Evolutionary conservation across 1,140 invertebrate genomes (phyloP), one percentile per base, ranked within the genome.

Genomic region (Saccostrea cuccullata): DNA sequence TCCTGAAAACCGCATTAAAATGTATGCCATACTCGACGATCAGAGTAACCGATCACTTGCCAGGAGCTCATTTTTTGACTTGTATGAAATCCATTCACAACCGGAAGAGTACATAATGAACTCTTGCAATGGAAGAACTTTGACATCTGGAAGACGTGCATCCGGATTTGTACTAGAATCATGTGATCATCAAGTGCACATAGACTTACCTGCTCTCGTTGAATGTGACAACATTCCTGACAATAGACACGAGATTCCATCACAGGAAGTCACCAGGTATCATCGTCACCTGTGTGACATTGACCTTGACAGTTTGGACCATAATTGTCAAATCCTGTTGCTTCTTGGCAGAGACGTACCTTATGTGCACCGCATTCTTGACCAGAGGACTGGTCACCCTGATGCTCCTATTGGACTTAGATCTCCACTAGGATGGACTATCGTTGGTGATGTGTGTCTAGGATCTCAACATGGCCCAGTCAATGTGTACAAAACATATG

Each of bases 381-480:
- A 88, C 40, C 88, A 91, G 60, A 73, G 83, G 47, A 84, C 85
- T 82, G 86, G 77, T n/a, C 82, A 15, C 17, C n/a, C 23, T 40
- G 83, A 87, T 36, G 13, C 77, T n/a, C 86, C 86, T 58, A 82
- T 55, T 60, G 82, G 89, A 40, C 90, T 90, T 30, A 88, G 84
- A 58, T 56, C 88, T 36, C 58, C 77, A 23, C 56, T 89, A 55
- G 90, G 89, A 47, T 91, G 90, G 89, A 86, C 85, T 9, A 77
- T 91, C 11, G 83, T 91, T 17, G 85, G 88, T 23, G 90, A 89
- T 58, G 67, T 67, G 20, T 91, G 87, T 70, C 67, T 91, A 0
- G 89, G 89, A 47, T 86, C 85, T 47, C 73, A 87, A 55, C 30
- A 82, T 47, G 17, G 83, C 23, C 23, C 60, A 55, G 36, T 67